A percentile compares a stretch with the other conserved stretches of the same genome.
phyloP scores from a whole-genome alignment of 2,888 invertebrate genomes.

The Hoplodrina blanda region DNA sequence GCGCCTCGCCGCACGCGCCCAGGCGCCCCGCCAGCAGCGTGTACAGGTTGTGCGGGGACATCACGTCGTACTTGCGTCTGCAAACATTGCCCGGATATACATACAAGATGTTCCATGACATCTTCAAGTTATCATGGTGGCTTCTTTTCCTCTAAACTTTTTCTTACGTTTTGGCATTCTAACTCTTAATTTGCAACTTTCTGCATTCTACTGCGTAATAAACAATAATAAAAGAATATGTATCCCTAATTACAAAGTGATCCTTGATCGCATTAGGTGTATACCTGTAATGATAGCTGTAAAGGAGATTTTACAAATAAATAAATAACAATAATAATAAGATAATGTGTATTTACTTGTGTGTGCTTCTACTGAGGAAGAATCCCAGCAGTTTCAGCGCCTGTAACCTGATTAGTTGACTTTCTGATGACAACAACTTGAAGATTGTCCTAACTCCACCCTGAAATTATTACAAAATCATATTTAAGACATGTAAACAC shows the following conservation, averaged over 20 bases:
- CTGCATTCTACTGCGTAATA: too few relatives aligned
- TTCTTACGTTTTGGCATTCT: neutral
- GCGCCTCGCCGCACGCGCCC: slow-evolving; percentile 93
- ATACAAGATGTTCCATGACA: too few relatives aligned
- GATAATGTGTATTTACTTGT: slow-evolving; percentile 92
- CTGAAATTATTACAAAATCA: slow-evolving; percentile 67
- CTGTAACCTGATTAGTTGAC: slow-evolving; percentile 98
- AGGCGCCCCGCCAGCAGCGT: slow-evolving; percentile 98
- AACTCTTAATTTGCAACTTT: too few relatives aligned
- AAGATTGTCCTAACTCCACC: slow-evolving; percentile 99
- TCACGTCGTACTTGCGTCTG: slow-evolving; percentile 99
- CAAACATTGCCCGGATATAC: neutral
- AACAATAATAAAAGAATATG: too few relatives aligned
- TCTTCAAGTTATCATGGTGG: too few relatives aligned
- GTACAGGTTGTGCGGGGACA: slow-evolving; percentile 99
- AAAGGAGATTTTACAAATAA: too few relatives aligned
- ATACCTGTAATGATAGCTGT: too few relatives aligned
- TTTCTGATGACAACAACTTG: slow-evolving; percentile 98
- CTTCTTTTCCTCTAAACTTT: neutral
- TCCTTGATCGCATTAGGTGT: too few relatives aligned
- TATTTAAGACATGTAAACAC: neutral
- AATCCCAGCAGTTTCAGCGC: slow-evolving; percentile 99
- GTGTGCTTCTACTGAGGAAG: slow-evolving; percentile 99
- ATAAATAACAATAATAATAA: neutral
- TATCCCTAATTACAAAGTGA: too few relatives aligned